phyloP scores from a whole-genome alignment of 2,113 vertebrate genomes.

The Eptatretus burgeri region DNA sequence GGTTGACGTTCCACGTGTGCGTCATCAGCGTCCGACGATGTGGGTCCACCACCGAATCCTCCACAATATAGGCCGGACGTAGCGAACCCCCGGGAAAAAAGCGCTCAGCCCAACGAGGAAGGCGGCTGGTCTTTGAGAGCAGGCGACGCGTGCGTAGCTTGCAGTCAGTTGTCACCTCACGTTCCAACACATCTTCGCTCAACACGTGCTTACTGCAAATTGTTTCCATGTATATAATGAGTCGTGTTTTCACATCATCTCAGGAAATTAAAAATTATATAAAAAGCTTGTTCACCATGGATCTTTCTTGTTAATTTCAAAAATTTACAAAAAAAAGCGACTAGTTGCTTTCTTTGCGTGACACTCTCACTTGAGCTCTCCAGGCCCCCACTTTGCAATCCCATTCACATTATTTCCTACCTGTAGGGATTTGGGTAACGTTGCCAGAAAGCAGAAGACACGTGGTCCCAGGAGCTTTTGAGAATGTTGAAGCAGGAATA shows the following conservation, averaged over 20 bases:
- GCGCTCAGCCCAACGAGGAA: slow-evolving; percentile 29
- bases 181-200: slow-evolving; percentile 29
- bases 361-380: too few species aligned
- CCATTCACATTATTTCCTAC: slow-evolving; percentile 11
- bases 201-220: slow-evolving; percentile 26
- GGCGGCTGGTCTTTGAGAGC: slow-evolving; percentile 31
- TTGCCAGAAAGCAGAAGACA: slow-evolving; percentile 31
- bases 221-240: too few species aligned
- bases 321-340: too few species aligned
- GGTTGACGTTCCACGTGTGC: slow-evolving; percentile 28
- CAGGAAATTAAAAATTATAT: too few species aligned
- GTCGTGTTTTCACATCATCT: too few species aligned
- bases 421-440: slow-evolving; percentile 37
- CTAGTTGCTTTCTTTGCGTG: too few species aligned
- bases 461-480: slow-evolving; percentile 25
- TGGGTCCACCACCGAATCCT: slow-evolving; percentile 29
- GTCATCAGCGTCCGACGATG: slow-evolving; percentile 19
- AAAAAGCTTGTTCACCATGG: too few species aligned
- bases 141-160: slow-evolving; percentile 24
- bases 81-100: slow-evolving; percentile 23
- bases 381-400: too few species aligned
- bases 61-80: slow-evolving; percentile 25
- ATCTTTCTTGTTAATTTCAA: too few species aligned
- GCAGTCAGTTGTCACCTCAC: slow-evolving; percentile 24
- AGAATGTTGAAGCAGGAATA: slow-evolving; percentile 22